These are phyloP conservation scores for Crocuta crocuta DNA, from an alignment of 2,113 vertebrate genomes.

Conservation along the genomic window DNA sequence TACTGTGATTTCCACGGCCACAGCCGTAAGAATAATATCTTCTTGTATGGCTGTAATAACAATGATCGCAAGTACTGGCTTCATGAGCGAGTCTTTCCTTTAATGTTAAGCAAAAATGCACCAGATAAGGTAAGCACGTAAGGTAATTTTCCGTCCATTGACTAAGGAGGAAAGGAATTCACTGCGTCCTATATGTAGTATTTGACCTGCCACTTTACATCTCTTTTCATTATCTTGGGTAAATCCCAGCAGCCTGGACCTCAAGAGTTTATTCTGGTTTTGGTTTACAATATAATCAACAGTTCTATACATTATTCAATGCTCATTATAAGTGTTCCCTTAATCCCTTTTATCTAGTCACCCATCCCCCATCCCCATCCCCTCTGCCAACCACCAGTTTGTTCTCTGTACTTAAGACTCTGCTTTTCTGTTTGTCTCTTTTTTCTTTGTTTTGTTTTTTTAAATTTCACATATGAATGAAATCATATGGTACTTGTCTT, in stretches of 20 bases:
- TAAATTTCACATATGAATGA: neutral
- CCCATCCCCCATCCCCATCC: neutral
- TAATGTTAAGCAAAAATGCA: slow-evolving; percentile 97
- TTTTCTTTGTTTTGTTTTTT: neutral
- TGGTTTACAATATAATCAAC: neutral
- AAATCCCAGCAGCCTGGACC: neutral
- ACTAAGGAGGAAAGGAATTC: neutral
- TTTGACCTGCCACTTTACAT: neutral
- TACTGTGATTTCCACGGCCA: slow-evolving; percentile 97
- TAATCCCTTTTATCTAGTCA: neutral
- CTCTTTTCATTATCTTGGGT: neutral
- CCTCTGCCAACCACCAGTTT: neutral
- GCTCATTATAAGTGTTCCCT: neutral
- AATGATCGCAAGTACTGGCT: slow-evolving; percentile 75
- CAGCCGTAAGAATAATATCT: slow-evolving; percentile 94
- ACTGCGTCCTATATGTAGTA: rapidly evolving
- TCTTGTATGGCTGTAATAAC: slow-evolving; percentile 94
- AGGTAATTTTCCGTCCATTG: neutral
- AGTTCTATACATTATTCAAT: neutral
- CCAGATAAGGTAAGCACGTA: slow-evolving; percentile 89
- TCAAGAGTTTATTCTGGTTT: neutral
- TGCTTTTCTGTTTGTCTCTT: neutral
- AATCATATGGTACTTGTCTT: neutral
- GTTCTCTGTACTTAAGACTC: neutral
- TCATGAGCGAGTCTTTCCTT: slow-evolving; percentile 91